Conservation (phyloP, 2,113 vertebrate species). For the Columba janthina region DNA sequence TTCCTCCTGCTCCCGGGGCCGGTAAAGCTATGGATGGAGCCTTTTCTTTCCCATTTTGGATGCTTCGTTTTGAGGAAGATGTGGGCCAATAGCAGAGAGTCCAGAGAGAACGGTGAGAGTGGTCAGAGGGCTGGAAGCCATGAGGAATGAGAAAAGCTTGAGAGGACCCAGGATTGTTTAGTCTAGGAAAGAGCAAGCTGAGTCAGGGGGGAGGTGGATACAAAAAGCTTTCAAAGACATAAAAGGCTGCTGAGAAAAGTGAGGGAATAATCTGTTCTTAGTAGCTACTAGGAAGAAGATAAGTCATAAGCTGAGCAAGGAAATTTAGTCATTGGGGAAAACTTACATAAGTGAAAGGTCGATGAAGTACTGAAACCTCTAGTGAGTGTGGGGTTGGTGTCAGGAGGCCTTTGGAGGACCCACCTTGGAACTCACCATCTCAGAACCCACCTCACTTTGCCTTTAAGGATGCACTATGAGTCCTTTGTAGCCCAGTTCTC, state of each 20-base stretch:
- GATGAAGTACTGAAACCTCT: neutral
- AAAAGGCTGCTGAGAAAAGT: conserved; percentile 13
- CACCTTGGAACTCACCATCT: neutral
- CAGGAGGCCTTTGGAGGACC: neutral
- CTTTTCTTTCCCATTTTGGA: neutral
- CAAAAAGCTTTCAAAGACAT: neutral
- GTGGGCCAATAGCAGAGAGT: neutral
- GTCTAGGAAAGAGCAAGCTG: conserved; percentile 26
- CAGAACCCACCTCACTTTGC: neutral
- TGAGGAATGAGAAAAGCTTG: conserved; percentile 36
- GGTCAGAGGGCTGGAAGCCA: conserved; percentile 16
- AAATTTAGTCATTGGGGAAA: neutral
- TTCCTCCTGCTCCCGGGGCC: neutral
- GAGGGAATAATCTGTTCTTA: neutral
- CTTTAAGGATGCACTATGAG: neutral
- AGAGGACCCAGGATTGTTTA: conserved; percentile 36
- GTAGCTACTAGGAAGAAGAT: neutral
- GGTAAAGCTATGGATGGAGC: neutral
- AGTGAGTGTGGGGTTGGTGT: rapidly evolving
- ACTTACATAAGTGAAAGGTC: neutral
- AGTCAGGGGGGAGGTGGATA: neutral
- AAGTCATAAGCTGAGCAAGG: neutral
- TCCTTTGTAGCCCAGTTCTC: neutral
- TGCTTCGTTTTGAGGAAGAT: neutral
- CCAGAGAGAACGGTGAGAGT: neutral